Evolutionary conservation across 35 echinoderm and acorn worm species (phyloP).

Genomic region (Acanthaster planci): DNA sequence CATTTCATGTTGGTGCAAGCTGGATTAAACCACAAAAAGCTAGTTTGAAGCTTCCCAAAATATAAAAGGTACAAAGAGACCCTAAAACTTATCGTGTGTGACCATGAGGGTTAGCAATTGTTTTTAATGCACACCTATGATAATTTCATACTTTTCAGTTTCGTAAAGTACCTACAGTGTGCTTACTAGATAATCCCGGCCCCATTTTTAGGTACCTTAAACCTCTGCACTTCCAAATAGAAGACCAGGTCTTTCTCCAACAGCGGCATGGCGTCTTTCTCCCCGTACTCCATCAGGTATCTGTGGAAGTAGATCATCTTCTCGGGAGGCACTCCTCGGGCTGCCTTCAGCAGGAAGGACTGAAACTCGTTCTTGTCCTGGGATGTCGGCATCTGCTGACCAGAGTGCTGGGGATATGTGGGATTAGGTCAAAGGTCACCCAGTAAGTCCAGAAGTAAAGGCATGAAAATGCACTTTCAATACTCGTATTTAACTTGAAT

Average conservation of each 20-base stretch:
- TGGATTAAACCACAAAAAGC: too few species aligned
- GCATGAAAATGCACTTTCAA: too few species aligned
- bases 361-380: slow-evolving; percentile 98
- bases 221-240: slow-evolving; percentile 91
- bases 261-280: slow-evolving; percentile 69
- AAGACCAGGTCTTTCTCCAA: slow-evolving; percentile 92
- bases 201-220: slow-evolving; percentile 52
- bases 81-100: too few species aligned
- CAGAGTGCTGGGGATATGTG: slow-evolving; percentile 68
- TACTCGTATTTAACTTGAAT: too few species aligned
- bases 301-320: slow-evolving; percentile 92
- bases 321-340: slow-evolving; percentile 56
- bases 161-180: too few species aligned
- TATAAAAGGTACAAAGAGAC: too few species aligned
- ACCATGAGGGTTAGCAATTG: too few species aligned
- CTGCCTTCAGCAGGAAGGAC: slow-evolving; percentile 53
- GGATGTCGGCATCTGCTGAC: slow-evolving; percentile 78
- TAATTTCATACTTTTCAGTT: too few species aligned
- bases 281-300: slow-evolving; percentile 87
- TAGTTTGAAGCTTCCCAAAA: too few species aligned
- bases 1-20: too few species aligned
- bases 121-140: too few species aligned
- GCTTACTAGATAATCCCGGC: too few species aligned
- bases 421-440: not conserved
- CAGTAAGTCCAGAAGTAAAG: not conserved